A percentile compares a stretch with the other conserved stretches of the same genome.
Conservation (phyloP, 2,797 vertebrate genomes). For the Lutra lutra region DNA sequence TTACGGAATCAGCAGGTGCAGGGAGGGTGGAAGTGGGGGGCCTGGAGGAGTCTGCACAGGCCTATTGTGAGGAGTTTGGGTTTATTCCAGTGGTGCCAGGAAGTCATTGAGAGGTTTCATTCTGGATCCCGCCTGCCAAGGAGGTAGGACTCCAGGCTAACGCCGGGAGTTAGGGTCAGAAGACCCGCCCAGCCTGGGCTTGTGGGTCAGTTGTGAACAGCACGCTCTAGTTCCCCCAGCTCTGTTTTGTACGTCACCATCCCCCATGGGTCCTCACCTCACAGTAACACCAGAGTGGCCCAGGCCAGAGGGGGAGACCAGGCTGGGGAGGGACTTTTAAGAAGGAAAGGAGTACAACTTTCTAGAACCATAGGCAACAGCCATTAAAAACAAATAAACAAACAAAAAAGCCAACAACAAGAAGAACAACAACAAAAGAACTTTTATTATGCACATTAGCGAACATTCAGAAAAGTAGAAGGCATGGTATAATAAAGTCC, state of each 20-base stretch:
- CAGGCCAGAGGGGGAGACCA: not conserved
- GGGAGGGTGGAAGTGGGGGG: not conserved
- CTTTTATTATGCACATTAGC: not conserved
- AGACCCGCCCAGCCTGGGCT: fast-evolving
- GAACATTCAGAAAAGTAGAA: not conserved
- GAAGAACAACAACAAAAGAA: fast-evolving
- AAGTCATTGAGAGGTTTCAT: not conserved
- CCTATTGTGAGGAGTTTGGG: not conserved
- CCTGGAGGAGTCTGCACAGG: not conserved
- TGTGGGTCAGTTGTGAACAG: fast-evolving
- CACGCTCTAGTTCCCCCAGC: fast-evolving
- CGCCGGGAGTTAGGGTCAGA: not conserved
- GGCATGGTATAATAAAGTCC: not conserved
- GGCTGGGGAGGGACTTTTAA: not conserved
- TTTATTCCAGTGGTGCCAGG: not conserved
- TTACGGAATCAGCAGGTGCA: not conserved
- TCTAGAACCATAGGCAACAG: not conserved
- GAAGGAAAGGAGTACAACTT: not conserved
- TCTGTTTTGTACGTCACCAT: fast-evolving
- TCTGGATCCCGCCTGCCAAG: not conserved
- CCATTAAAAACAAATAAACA: not conserved
- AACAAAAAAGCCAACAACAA: too few species aligned
- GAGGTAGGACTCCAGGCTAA: not conserved
- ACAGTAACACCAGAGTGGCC: not conserved
- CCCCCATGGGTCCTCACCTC: not conserved